Percentiles rank a stretch among this genome's conserved stretches.
Evolutionary conservation across 2,888 invertebrate genomes (phyloP).

Genomic region (Pollenia labialis): DNA sequence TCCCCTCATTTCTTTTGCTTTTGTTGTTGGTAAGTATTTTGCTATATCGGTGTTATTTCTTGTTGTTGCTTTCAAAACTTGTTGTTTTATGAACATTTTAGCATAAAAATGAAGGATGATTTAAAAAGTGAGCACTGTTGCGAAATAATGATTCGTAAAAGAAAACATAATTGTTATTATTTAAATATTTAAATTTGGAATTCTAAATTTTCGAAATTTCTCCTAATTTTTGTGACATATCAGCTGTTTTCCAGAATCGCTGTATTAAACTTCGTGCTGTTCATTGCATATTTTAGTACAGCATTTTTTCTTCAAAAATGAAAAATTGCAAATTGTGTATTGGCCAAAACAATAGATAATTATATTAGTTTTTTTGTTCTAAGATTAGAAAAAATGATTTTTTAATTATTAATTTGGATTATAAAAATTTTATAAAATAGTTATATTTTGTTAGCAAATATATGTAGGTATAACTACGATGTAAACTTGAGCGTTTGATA

Average conservation of each 20-base stretch:
- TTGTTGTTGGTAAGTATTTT: slow-evolving; percentile 65
- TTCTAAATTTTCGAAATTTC: slow-evolving; percentile 28
- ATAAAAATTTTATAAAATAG: no score
- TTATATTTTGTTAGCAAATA: no score
- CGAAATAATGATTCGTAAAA: slow-evolving; percentile 1
- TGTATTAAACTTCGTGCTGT: slow-evolving; percentile 36
- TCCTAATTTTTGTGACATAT: slow-evolving; percentile 12
- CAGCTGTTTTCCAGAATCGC: slow-evolving; percentile 60
- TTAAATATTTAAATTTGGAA: not conserved
- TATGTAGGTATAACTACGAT: no score
- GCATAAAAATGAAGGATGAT: not conserved
- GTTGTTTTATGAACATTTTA: not conserved
- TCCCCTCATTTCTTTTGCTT: slow-evolving; percentile 23
- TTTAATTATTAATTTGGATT: no score
- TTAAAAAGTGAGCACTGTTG: not conserved
- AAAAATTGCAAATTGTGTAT: no score
- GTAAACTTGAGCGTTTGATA: no score
- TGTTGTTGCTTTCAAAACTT: not conserved
- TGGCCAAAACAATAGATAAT: no score
- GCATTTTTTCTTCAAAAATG: not conserved
- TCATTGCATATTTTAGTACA: slow-evolving; percentile 66
- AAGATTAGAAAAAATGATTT: no score
- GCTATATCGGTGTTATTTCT: not conserved
- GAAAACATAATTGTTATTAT: not conserved
- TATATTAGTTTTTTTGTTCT: no score